phyloP scores from a whole-genome alignment of 1,140 invertebrate genomes.

The Linepithema humile region DNA sequence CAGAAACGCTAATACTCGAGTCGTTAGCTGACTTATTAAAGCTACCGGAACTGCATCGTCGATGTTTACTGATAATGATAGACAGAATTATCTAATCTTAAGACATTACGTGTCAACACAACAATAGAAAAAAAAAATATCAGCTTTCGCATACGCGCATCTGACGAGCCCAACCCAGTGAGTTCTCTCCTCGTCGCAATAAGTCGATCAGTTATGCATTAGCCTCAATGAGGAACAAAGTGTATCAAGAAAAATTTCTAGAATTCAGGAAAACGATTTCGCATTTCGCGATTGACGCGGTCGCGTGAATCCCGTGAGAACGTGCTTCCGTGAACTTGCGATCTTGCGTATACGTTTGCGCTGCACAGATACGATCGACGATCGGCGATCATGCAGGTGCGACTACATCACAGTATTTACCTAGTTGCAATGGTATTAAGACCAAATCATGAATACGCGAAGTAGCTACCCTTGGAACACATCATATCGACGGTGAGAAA shows the following conservation, averaged over 20 bases:
- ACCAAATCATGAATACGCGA: constrained; percentile 59
- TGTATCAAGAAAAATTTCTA: not conserved
- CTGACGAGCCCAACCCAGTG: not conserved
- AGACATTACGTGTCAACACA: not conserved
- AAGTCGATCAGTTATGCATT: not conserved
- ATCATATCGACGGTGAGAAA: constrained; percentile 64
- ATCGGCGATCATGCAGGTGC: constrained; percentile 46
- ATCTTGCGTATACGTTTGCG: constrained; percentile 32
- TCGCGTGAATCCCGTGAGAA: not conserved
- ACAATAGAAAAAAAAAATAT: not conserved
- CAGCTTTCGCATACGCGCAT: not conserved
- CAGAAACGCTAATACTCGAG: no score
- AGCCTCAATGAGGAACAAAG: not conserved
- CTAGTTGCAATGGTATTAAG: constrained; percentile 66
- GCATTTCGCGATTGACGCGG: not conserved
- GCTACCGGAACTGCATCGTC: not conserved
- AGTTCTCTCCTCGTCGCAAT: no score
- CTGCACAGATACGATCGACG: not conserved
- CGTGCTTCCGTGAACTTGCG: constrained; percentile 54
- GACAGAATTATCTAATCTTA: not conserved
- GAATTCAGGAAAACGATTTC: not conserved
- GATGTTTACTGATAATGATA: not conserved
- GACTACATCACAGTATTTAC: constrained; percentile 35
- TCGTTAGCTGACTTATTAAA: not conserved
- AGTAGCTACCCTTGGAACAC: constrained; percentile 74